These are phyloP conservation scores for Fragum whitleyi DNA, from an alignment of 2,888 invertebrate species.

Conservation along the genomic window DNA sequence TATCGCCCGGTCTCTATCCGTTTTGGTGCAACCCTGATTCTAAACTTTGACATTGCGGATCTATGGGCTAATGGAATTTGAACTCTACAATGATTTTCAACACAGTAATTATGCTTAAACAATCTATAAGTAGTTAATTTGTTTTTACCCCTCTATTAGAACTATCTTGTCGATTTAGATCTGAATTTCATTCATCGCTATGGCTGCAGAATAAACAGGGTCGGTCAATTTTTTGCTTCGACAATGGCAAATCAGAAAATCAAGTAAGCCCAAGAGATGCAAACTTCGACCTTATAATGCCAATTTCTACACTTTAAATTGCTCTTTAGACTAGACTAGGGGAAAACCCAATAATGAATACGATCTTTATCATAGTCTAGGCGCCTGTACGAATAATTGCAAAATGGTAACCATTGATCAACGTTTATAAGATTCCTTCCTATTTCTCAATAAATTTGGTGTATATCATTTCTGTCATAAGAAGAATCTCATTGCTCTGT, in stretches of 20 bases:
- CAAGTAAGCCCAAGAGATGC: background rate
- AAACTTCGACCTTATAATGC: background rate
- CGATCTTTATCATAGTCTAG: background rate
- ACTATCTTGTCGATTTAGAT: background rate
- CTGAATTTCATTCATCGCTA: background rate
- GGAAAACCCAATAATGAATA: background rate
- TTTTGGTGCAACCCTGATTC: slow-evolving; percentile 15
- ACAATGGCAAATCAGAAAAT: too few species aligned
- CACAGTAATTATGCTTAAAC: slow-evolving; percentile 10
- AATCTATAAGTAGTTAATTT: slow-evolving; percentile 16
- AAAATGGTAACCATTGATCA: slow-evolving; percentile 13
- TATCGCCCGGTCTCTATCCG: slow-evolving; percentile 13
- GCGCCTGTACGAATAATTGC: slow-evolving; percentile 9
- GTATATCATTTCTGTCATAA: slow-evolving; percentile 37
- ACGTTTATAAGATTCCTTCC: slow-evolving; percentile 21
- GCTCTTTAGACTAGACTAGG: background rate
- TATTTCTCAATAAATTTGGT: slow-evolving; percentile 44
- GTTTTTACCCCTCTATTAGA: slow-evolving; percentile 9
- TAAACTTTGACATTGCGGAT: slow-evolving; percentile 28
- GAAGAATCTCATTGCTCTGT: slow-evolving; percentile 21
- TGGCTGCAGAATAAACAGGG: background rate
- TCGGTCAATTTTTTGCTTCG: too few species aligned
- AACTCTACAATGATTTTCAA: slow-evolving; percentile 9
- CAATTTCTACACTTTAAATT: slow-evolving; percentile 17
- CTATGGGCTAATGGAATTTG: background rate